These are phyloP conservation scores for Drosophila kanapiae DNA, from an alignment of 1,140 invertebrate species.

Conservation along the genomic window DNA sequence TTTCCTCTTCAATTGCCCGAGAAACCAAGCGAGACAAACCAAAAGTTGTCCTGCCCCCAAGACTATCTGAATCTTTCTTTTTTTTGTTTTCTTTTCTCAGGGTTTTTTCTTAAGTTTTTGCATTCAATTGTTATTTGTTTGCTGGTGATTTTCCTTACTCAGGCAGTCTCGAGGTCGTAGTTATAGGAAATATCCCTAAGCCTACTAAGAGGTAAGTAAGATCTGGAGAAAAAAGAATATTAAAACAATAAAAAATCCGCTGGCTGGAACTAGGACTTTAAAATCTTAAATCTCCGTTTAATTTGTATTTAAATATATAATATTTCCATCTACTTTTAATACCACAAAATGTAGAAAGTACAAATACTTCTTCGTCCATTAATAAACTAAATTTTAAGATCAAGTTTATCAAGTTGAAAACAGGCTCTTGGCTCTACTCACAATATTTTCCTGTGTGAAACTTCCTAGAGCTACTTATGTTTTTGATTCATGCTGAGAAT, in stretches of 20 bases:
- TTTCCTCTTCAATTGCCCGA: slow-evolving; percentile 79
- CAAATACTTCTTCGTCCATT: background rate
- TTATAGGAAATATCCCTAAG: background rate
- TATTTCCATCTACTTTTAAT: background rate
- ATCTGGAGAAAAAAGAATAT: background rate
- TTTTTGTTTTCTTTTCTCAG: slow-evolving; percentile 7
- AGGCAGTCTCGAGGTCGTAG: slow-evolving; percentile 7
- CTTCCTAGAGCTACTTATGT: slow-evolving; percentile 7
- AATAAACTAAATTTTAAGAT: background rate
- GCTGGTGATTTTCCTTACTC: slow-evolving; percentile 56
- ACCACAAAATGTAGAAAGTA: background rate
- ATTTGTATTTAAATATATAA: background rate
- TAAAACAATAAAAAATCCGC: background rate
- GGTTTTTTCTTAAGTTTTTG: slow-evolving; percentile 60
- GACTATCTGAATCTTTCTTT: slow-evolving; percentile 16
- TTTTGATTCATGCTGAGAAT: slow-evolving; percentile 11
- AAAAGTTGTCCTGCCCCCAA: slow-evolving; percentile 38
- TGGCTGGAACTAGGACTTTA: background rate
- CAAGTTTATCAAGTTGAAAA: no score
- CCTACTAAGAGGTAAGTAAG: background rate
- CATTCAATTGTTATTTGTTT: slow-evolving; percentile 57
- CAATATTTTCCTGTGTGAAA: background rate
- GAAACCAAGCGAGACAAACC: slow-evolving; percentile 57
- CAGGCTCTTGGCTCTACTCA: no score
- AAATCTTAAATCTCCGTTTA: fast-evolving